A percentile compares a stretch with the other conserved stretches of the same genome.
phyloP scores from a whole-genome alignment of 1,140 invertebrate species.

The Manduca sexta region DNA sequence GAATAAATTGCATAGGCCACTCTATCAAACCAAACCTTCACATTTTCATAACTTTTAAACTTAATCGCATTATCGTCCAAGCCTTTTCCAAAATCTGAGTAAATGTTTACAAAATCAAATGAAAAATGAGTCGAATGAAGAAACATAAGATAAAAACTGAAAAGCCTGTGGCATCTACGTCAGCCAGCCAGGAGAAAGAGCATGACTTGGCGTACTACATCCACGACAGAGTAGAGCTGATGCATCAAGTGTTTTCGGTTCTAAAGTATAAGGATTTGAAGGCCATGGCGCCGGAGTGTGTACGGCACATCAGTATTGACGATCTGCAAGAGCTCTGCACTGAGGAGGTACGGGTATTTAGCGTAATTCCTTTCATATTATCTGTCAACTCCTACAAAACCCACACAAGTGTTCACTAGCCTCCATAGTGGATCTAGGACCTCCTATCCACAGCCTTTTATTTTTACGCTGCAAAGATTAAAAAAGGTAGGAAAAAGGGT shows the following conservation, averaged over 20 bases:
- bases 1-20: no score
- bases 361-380: no score
- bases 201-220: constrained; percentile 75
- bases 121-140: constrained; percentile 40
- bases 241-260: constrained; percentile 77
- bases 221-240: constrained; percentile 76
- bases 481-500: no score
- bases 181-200: constrained; percentile 28
- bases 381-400: no score
- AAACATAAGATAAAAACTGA: constrained; percentile 45
- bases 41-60: no score
- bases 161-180: constrained; percentile 33
- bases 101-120: background rate
- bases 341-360: constrained; percentile 73
- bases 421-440: no score
- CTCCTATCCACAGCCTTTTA: no score
- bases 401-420: no score
- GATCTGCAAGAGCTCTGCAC: constrained; percentile 77
- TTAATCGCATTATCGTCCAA: no score
- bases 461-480: no score
- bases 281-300: constrained; percentile 75
- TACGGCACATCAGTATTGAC: constrained; percentile 72
- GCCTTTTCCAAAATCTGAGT: no score
- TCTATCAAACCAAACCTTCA: no score
- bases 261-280: constrained; percentile 77